These are phyloP conservation scores for Dione vanillae DNA, from an alignment of 2,888 invertebrate genomes.

Conservation along the genomic window DNA sequence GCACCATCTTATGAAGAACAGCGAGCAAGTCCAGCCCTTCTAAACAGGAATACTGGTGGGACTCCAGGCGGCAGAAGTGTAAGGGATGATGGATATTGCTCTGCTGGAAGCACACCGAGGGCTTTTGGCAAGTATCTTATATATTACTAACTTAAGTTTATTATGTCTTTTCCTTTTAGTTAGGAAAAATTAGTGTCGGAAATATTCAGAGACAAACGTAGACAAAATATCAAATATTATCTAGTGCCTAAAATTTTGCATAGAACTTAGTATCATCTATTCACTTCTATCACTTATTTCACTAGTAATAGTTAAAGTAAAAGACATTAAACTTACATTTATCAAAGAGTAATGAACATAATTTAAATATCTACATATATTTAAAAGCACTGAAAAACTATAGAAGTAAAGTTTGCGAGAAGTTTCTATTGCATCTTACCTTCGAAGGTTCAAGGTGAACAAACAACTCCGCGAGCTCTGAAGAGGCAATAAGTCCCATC, in stretches of 20 bases:
- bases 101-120: slow-evolving; percentile 86
- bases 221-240: no score
- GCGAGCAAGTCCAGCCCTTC: slow-evolving; percentile 73
- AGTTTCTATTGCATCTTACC: slow-evolving; percentile 2
- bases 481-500: slow-evolving; percentile 44
- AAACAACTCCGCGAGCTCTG: slow-evolving; percentile 6
- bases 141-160: neutral
- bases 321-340: no score
- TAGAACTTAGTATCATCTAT: no score
- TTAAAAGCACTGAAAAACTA: neutral
- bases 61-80: slow-evolving; percentile 77
- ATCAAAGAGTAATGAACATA: no score
- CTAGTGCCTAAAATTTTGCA: no score
- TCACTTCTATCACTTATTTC: no score
- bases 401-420: neutral
- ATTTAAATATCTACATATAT: neutral
- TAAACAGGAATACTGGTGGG: slow-evolving; percentile 66
- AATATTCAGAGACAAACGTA: no score
- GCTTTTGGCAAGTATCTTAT: slow-evolving; percentile 80
- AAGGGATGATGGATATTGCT: slow-evolving; percentile 87
- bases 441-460: slow-evolving; percentile 9
- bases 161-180: no score
- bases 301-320: no score
- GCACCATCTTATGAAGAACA: slow-evolving; percentile 79
- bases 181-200: no score